Percentiles rank a stretch among this genome's conserved stretches.
These are phyloP conservation scores for Acinonyx jubatus DNA, from an alignment of 2,113 vertebrate genomes.

Conservation along the genomic window DNA sequence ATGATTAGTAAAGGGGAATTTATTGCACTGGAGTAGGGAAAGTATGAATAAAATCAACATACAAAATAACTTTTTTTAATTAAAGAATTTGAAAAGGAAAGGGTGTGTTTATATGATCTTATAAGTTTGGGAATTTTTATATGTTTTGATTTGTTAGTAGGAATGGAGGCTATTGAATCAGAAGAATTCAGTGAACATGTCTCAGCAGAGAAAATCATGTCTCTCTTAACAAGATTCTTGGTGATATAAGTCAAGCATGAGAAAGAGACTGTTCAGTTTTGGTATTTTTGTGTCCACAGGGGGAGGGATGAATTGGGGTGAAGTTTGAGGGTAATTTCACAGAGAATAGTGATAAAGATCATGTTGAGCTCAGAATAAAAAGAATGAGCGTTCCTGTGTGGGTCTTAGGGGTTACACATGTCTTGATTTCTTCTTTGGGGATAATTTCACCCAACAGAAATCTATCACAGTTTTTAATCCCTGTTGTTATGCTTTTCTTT, in stretches of 20 bases:
- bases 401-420: neutral
- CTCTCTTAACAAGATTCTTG: neutral
- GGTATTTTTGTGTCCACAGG: neutral
- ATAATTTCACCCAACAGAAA: neutral
- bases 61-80: neutral
- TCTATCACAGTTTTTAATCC: slow-evolving; percentile 6
- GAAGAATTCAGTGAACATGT: slow-evolving; percentile 15
- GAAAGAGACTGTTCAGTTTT: neutral
- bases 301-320: neutral
- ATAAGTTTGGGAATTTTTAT: neutral
- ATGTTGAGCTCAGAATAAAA: slow-evolving; percentile 9
- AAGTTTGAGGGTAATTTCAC: slow-evolving; percentile 29
- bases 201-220: slow-evolving; percentile 4
- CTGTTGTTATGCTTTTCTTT: neutral
- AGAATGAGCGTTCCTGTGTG: neutral
- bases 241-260: neutral
- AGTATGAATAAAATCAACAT: slow-evolving; percentile 11
- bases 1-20: neutral
- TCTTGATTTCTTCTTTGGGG: slow-evolving; percentile 9
- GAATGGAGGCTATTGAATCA: neutral
- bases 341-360: neutral
- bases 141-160: slow-evolving; percentile 43
- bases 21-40: neutral
- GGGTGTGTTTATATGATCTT: neutral
- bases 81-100: slow-evolving; percentile 30